Evolutionary conservation across 37 sponge, comb jelly and placozoan genomes (phyloP), one percentile per base, ranked within the genome.

Genomic region (Theonella swinhoei): DNA sequence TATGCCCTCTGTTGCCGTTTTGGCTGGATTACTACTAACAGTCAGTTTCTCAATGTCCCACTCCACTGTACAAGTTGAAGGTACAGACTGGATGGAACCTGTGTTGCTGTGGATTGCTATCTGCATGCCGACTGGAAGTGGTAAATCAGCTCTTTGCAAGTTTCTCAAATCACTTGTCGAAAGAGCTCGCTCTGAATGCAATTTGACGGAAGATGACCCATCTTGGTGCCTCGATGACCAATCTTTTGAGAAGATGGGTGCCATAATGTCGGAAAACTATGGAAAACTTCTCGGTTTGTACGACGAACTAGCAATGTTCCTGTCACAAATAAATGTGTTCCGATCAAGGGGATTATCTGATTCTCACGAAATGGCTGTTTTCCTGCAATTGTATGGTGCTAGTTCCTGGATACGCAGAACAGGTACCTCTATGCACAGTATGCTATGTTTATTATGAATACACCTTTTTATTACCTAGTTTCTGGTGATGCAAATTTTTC

Each of bases 41-140:
- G 54, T 63, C 0, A 40, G 36, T 33, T 74, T 74, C 31, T 0
- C 76, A 25, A 63, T 83, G 76, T 65, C 54, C 3, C 84, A 83
- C 29, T 1, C 84, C 0, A 33, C 35, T 1, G 84, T 83, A 19
- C 31, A 39, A 1, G 84, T 83, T 38, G 32, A 1, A 1, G 58
- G 58, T 7, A 83, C 84, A 1, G 68, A 74, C 47, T 83, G 84
- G 84, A 68, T 83, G 4, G 84, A 83, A 34, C 76, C 84, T n/a
- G 76, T 83, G 4, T 4, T 83, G 8, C 43, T 74, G 42, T 83
- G 76, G 84, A n/a, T 83, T 7, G 61, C 84, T 3, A 26, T 83
- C 29, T 39, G 84, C 32, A 83, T 83, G 84, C 83, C 83, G 36
- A 82, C 83, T 60, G 81, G 81, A 23, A 80, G 70, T 39, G 81